These are phyloP conservation scores for Camponotus vicinus DNA, from an alignment of 1,140 invertebrate genomes.

Conservation along the genomic window DNA sequence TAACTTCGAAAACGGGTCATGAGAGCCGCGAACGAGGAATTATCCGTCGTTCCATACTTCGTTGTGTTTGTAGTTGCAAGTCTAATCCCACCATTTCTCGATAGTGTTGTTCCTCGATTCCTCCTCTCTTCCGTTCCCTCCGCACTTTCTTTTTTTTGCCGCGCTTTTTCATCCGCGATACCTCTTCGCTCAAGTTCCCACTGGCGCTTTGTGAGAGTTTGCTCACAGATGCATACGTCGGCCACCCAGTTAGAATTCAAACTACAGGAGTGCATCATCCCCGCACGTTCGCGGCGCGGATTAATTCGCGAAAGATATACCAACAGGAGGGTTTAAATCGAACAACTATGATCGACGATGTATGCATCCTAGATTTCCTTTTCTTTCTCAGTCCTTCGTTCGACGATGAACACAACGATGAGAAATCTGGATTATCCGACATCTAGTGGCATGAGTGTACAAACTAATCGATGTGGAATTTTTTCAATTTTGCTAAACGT, in stretches of 20 bases:
- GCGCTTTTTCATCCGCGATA: not conserved
- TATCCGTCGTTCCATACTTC: constrained; percentile 65
- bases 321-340: constrained; percentile 34
- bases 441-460: not conserved
- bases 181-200: not conserved
- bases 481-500: constrained; percentile 21
- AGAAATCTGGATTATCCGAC: constrained; percentile 47
- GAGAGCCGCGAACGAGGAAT: constrained; percentile 69
- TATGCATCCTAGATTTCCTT: not conserved
- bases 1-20: constrained; percentile 70
- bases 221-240: not conserved
- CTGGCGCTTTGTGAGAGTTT: constrained; percentile 19
- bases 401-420: not conserved
- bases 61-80: constrained; percentile 56
- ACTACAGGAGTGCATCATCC: not conserved
- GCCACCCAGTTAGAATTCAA: constrained; percentile 41
- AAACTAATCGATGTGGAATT: constrained; percentile 32
- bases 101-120: not conserved
- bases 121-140: not conserved
- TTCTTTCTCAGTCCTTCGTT: no score
- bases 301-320: constrained; percentile 63
- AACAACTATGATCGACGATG: constrained; percentile 38
- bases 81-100: constrained; percentile 47
- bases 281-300: constrained; percentile 17
- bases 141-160: not conserved